phyloP scores from a whole-genome alignment of 2,113 vertebrate species.

The Acanthisitta chloris region DNA sequence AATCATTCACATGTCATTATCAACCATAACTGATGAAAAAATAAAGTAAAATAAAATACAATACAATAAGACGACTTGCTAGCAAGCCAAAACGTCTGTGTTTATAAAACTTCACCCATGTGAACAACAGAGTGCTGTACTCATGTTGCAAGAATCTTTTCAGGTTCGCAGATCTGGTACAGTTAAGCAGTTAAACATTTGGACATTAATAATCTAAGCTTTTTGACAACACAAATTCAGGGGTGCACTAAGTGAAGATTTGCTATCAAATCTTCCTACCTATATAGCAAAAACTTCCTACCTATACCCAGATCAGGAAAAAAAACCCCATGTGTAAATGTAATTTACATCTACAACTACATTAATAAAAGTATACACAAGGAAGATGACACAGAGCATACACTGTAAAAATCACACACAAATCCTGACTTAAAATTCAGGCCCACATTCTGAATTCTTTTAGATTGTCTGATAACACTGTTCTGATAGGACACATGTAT shows the following conservation, averaged over 20 bases:
- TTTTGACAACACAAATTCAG: not conserved
- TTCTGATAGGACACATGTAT: accelerated
- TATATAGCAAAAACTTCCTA: not conserved
- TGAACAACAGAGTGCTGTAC: not conserved
- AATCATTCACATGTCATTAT: conserved; percentile 24
- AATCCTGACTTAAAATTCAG: not conserved
- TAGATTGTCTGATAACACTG: not conserved
- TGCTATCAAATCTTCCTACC: not conserved
- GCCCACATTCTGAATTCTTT: not conserved
- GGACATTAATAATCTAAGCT: not conserved
- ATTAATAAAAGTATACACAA: not conserved
- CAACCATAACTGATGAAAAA: not conserved
- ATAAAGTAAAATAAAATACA: not conserved
- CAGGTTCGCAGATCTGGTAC: not conserved
- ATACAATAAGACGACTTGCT: not conserved
- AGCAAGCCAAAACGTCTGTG: not conserved
- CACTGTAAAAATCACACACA: not conserved
- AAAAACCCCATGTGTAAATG: accelerated
- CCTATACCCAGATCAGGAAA: not conserved
- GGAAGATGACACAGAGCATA: not conserved
- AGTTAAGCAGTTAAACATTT: not conserved
- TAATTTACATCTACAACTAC: not conserved
- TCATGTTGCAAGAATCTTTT: not conserved
- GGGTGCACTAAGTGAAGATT: not conserved
- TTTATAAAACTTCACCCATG: not conserved